Evolutionary conservation across 2,888 invertebrate genomes (phyloP).

Genomic region (Phasia obesa): DNA sequence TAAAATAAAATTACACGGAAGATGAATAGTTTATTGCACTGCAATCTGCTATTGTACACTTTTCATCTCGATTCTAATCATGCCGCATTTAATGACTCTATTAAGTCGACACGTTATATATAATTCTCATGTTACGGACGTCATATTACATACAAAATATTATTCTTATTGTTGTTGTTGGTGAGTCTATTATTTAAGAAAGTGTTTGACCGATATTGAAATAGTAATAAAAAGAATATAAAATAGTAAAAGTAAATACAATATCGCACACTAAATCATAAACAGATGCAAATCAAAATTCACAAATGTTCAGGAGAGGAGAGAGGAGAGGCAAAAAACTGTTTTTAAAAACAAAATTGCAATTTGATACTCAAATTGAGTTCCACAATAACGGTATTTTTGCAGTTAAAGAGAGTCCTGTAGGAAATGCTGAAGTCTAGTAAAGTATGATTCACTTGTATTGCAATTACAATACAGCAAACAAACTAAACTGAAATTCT

Average conservation of each 20-base stretch:
- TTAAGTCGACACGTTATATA: slow-evolving; percentile 42
- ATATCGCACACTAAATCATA: too few species aligned
- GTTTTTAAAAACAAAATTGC: too few species aligned
- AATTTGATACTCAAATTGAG: too few species aligned
- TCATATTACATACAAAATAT: slow-evolving; percentile 6
- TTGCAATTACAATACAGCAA: too few species aligned
- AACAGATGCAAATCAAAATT: too few species aligned
- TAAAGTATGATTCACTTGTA: too few species aligned
- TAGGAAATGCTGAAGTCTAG: too few species aligned
- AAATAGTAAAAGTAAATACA: not conserved
- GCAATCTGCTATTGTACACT: slow-evolving; percentile 1
- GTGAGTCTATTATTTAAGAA: not conserved
- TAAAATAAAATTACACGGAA: slow-evolving; percentile 39
- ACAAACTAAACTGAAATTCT: too few species aligned
- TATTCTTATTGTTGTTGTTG: not conserved
- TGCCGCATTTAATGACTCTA: slow-evolving; percentile 30
- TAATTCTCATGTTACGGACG: slow-evolving; percentile 30
- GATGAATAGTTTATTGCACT: slow-evolving; percentile 37
- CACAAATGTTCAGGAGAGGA: too few species aligned
- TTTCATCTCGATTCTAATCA: slow-evolving; percentile 31
- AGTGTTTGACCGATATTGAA: slow-evolving; percentile 3
- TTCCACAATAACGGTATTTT: too few species aligned
- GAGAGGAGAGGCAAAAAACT: too few species aligned
- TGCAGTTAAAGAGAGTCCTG: too few species aligned
- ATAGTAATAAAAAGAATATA: not conserved